Conservation (phyloP, 1,140 invertebrate species). For the Drosophila ananassae region DNA sequence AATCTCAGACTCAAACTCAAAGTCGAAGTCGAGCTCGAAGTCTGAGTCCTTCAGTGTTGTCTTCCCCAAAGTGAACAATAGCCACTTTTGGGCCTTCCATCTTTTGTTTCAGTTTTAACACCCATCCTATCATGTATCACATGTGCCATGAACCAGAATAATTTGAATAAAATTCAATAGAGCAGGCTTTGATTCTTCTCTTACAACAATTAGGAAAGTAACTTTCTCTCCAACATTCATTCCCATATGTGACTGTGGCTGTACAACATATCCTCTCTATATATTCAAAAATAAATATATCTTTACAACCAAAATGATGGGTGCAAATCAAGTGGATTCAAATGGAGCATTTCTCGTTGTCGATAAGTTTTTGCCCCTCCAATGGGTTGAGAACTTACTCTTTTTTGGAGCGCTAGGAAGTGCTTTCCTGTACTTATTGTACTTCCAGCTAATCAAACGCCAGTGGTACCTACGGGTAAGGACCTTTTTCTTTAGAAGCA, state of each 20-base stretch:
- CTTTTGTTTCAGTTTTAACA: constrained; percentile 2
- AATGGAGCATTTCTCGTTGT: not conserved
- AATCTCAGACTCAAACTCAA: not conserved
- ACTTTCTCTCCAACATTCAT: not conserved
- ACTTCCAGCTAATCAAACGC: not conserved
- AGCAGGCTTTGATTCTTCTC: not conserved
- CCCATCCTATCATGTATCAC: not conserved
- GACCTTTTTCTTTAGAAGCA: not conserved
- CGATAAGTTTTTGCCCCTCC: not conserved
- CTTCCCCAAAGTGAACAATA: constrained; percentile 13
- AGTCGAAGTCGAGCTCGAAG: not conserved
- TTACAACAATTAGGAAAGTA: too few species aligned
- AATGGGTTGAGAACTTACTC: not conserved
- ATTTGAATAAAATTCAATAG: not conserved
- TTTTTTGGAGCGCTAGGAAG: not conserved
- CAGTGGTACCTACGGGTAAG: not conserved
- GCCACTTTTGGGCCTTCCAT: constrained; percentile 8
- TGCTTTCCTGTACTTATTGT: not conserved
- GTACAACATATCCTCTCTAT: not conserved
- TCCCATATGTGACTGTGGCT: not conserved
- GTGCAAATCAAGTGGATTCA: not conserved
- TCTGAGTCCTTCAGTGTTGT: constrained; percentile 1
- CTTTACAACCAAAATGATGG: not conserved
- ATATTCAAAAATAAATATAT: not conserved
- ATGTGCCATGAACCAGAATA: not conserved